A percentile compares a stretch with the other conserved stretches of the same genome.
phyloP scores from a whole-genome alignment of 2,113 vertebrate species.

The Barbus barbus region DNA sequence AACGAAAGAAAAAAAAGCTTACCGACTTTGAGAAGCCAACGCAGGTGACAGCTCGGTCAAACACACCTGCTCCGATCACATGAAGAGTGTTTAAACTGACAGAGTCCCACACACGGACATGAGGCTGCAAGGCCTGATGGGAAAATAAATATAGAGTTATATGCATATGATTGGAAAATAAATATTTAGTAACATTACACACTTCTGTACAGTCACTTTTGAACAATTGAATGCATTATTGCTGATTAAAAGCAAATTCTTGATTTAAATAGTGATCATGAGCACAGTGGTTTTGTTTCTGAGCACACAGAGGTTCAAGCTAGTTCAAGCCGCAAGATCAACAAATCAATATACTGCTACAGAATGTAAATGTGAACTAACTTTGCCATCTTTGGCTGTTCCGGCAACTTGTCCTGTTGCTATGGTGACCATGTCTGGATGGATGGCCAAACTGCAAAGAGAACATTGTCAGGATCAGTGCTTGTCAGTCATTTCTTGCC shows the following conservation, averaged over 20 bases:
- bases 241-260: background rate
- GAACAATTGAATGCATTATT: background rate
- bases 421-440: constrained; percentile 92
- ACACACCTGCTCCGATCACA: constrained; percentile 83
- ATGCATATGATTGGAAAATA: no score
- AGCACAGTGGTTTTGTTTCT: background rate
- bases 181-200: background rate
- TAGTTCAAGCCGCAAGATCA: no score
- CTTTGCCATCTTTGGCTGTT: constrained; percentile 91
- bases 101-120: constrained; percentile 90
- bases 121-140: constrained; percentile 66
- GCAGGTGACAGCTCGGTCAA: constrained; percentile 86
- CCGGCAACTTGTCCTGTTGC: constrained; percentile 89
- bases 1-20: constrained; percentile 56
- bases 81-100: constrained; percentile 91
- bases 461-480: constrained; percentile 41
- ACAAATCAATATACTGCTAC: background rate
- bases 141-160: no score
- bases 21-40: constrained; percentile 91
- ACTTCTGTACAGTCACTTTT: background rate
- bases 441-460: constrained; percentile 81
- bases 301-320: background rate
- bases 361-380: constrained; percentile 57
- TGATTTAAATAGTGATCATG: background rate
- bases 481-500: no score